phyloP scores from a whole-genome alignment of 2,113 vertebrate genomes.

The Pteruthius melanotis region DNA sequence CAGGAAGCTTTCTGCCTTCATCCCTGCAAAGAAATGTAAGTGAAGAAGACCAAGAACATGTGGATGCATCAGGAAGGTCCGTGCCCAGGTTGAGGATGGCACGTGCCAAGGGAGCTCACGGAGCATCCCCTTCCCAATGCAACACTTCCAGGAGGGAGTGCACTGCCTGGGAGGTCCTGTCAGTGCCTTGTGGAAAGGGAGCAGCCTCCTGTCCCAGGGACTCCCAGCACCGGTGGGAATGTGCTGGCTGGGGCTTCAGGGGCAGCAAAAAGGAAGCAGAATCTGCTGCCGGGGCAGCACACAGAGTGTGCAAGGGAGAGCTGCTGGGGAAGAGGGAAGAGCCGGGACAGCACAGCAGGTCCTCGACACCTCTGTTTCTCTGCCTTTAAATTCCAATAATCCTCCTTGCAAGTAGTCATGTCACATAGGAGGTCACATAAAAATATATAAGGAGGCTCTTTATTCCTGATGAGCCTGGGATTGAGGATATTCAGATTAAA shows the following conservation, averaged over 20 bases:
- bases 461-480: not conserved
- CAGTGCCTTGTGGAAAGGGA: not conserved
- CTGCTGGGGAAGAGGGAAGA: not conserved
- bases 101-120: fast-evolving
- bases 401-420: not conserved
- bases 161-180: not conserved
- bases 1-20: slow-evolving; percentile 23
- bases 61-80: not conserved
- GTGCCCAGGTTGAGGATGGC: not conserved
- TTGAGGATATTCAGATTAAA: not conserved
- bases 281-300: not conserved
- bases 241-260: not conserved
- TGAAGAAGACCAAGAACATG: not conserved
- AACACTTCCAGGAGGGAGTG: fast-evolving
- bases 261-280: not conserved
- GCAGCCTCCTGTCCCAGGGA: not conserved
- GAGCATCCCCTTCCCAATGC: not conserved
- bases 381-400: not conserved
- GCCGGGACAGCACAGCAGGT: not conserved
- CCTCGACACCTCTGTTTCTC: not conserved
- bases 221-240: not conserved
- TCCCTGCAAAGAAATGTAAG: slow-evolving; percentile 19
- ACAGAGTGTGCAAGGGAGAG: not conserved
- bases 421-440: not conserved
- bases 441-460: not conserved